Evolutionary conservation across 2,888 invertebrate species (phyloP), one percentile per base, ranked within the genome.

Genomic region (Spodoptera littoralis): DNA sequence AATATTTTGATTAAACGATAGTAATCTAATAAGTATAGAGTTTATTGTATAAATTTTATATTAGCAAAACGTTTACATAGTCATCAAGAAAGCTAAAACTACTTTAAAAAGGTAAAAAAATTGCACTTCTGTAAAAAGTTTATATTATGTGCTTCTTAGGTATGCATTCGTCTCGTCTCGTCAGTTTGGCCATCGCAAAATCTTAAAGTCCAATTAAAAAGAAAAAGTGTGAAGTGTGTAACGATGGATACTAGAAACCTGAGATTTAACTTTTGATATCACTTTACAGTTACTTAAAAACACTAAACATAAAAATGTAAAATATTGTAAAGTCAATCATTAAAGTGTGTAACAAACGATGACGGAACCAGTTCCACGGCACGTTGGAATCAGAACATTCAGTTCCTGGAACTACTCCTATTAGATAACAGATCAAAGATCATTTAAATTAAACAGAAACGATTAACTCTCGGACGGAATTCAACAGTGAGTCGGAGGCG

Each of bases 371-470:
- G 87, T 86, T 83, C 71, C 84, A 84, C 84, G 84, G 82, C 80
- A 82, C 77, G 84, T 84, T 84, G 77, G 85, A 86, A 88, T 87
- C 88, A 83, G 84, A 84, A 86, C 85, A 85, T 60, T 54, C 79
- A 84, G 82, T 92, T 92, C 91, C 84, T 69, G 82, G 92, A 92
- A 92, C 80, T 85, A 88, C 87, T 88, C 84, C 89, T 90, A 89
- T 89, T 88, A 91, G 92, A 92, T 92, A 92, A 91, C 89, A 88
- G 89, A 92, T 92, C 90, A 82, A 83, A 82, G 85, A 84, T 88
- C 85, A 85, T 89, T 90, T 86, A 87, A 89, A 88, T 89, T 86
- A 88, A 88, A 86, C 83, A 86, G 86, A 84, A 84, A 86, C 87
- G 85, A 88, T 90, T 87, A 90, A 84, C 82, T 80, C 65, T 58